A percentile compares a stretch with the other conserved stretches of the same genome.
Conservation (phyloP, 2,113 vertebrate species). For the Myxocyprinus asiaticus region DNA sequence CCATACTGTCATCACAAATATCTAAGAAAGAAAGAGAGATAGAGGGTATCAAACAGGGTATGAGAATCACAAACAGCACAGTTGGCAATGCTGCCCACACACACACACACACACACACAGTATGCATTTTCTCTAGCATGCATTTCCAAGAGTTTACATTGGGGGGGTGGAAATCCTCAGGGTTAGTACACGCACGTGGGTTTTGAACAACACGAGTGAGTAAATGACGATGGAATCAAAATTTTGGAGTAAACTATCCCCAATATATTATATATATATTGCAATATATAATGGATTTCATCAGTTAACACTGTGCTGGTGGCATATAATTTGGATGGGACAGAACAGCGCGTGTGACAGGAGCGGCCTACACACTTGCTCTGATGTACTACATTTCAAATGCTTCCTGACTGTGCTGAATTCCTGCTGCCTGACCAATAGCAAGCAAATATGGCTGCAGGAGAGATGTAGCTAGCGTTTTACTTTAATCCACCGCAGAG, state of each 20-base stretch:
- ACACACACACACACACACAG: slow-evolving; percentile 16
- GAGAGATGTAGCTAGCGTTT: slow-evolving; percentile 68
- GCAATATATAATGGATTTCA: slow-evolving; percentile 45
- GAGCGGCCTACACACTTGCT: slow-evolving; percentile 57
- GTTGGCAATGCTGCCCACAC: slow-evolving; percentile 30
- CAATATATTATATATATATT: no score
- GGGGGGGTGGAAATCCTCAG: not conserved
- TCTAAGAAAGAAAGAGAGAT: slow-evolving; percentile 70
- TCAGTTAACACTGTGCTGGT: slow-evolving; percentile 62
- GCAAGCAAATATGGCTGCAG: slow-evolving; percentile 65
- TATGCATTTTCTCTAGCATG: slow-evolving; percentile 7
- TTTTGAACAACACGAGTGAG: no score
- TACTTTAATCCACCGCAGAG: slow-evolving; percentile 58
- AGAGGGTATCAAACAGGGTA: slow-evolving; percentile 30
- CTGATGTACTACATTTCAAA: slow-evolving; percentile 70
- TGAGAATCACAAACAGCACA: slow-evolving; percentile 31
- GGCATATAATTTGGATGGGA: slow-evolving; percentile 54
- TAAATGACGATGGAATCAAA: no score
- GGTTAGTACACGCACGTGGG: no score
- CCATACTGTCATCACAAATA: slow-evolving; percentile 91
- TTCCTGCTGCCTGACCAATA: slow-evolving; percentile 54
- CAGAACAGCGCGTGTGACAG: slow-evolving; percentile 65
- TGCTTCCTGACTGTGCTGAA: slow-evolving; percentile 63
- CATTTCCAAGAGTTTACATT: slow-evolving; percentile 5
- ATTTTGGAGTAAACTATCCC: no score